Percentiles rank a stretch among this genome's conserved stretches.
Evolutionary conservation across 2,797 vertebrate genomes (phyloP).

Genomic region (Dendrocincla fuliginosa): DNA sequence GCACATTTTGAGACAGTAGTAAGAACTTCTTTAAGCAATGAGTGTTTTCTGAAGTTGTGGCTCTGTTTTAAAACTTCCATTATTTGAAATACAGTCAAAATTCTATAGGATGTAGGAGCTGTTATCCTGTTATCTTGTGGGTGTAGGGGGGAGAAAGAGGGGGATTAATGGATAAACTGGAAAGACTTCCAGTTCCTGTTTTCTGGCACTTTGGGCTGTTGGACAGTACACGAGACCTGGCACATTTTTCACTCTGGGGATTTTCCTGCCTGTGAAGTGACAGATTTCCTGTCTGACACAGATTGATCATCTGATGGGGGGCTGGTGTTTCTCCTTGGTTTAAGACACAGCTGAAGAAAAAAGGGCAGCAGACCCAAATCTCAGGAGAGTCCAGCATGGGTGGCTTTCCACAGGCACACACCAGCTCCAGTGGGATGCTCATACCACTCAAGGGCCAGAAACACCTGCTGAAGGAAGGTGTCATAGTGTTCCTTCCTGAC

Average conservation of each 20-base stretch:
- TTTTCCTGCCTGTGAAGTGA: neutral
- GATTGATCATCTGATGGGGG: neutral
- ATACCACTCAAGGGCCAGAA: too few relatives aligned
- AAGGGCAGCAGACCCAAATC: too few relatives aligned
- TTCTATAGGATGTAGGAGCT: neutral
- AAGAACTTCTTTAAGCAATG: fast-evolving
- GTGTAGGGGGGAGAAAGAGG: neutral
- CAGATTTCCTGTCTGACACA: neutral
- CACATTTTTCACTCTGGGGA: neutral
- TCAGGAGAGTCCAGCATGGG: too few relatives aligned
- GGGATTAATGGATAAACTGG: neutral
- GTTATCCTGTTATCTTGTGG: neutral
- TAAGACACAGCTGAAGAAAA: too few relatives aligned
- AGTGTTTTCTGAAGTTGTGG: neutral
- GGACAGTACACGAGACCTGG: neutral
- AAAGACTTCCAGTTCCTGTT: neutral
- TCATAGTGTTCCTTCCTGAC: too few relatives aligned
- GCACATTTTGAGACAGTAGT: neutral
- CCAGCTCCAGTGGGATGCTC: too few relatives aligned
- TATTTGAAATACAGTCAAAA: neutral
- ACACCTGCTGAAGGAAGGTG: too few relatives aligned
- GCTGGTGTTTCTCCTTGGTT: too few relatives aligned
- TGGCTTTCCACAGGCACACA: too few relatives aligned
- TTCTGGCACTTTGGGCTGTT: neutral
- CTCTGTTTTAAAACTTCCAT: neutral